These are phyloP conservation scores for Catostomus latipinnis DNA, from an alignment of 2,797 vertebrate species.

Conservation along the genomic window DNA sequence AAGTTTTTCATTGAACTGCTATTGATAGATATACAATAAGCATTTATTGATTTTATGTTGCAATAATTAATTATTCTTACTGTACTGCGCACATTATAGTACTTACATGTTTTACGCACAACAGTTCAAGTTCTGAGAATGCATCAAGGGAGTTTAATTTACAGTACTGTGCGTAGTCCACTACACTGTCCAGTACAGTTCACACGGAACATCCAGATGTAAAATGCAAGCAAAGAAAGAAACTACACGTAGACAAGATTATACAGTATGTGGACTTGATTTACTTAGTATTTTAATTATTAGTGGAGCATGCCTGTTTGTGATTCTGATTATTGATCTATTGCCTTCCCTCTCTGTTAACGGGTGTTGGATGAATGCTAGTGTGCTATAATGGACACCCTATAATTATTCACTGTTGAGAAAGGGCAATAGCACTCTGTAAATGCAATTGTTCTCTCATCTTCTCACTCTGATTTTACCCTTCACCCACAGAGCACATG, in stretches of 20 bases:
- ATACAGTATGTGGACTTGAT: neutral
- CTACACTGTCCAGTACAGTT: slow-evolving; percentile 10
- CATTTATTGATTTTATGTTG: neutral
- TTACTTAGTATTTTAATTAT: neutral
- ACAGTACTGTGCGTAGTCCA: slow-evolving; percentile 1
- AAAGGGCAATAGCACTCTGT: neutral
- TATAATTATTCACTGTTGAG: slow-evolving; percentile 20
- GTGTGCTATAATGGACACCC: neutral
- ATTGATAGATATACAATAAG: neutral
- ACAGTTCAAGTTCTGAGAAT: neutral
- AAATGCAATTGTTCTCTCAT: slow-evolving; percentile 32
- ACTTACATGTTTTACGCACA: too few relatives aligned
- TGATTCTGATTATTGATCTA: neutral
- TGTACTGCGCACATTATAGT: neutral
- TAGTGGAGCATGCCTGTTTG: neutral
- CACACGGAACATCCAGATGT: neutral
- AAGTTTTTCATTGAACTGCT: neutral
- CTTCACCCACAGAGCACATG: slow-evolving; percentile 41
- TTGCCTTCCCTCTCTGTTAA: neutral
- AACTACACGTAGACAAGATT: neutral
- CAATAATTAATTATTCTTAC: neutral
- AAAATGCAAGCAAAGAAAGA: neutral
- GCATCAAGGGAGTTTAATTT: neutral
- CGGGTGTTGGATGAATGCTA: neutral
- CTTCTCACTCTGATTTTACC: slow-evolving; percentile 6